Percentiles rank a stretch among this genome's conserved stretches.
Evolutionary conservation across 2,797 vertebrate genomes (phyloP).

Genomic region (Liparis tanakae): DNA sequence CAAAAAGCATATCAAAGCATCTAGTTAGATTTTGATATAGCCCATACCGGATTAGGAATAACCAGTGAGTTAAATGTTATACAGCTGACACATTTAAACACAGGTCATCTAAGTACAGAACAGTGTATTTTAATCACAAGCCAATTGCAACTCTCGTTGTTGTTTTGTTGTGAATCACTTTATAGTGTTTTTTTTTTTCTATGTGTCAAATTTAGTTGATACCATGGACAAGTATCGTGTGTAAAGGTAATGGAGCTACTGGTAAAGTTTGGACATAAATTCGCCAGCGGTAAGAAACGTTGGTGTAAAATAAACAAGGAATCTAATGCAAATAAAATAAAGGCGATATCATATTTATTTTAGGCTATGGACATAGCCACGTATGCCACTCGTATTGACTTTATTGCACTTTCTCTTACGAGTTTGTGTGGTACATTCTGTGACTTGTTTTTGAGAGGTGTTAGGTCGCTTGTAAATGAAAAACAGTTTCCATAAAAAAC

Average conservation of each 20-base stretch:
- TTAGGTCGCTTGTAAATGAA: background rate
- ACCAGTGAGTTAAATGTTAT: constrained; percentile 30
- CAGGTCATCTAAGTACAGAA: constrained; percentile 34
- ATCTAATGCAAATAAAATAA: background rate
- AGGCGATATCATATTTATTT: background rate
- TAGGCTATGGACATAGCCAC: background rate
- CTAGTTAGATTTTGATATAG: background rate
- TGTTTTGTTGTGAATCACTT: constrained; percentile 33
- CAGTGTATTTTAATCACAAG: constrained; percentile 24
- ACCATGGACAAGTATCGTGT: background rate
- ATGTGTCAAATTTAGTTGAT: background rate
- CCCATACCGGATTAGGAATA: constrained; percentile 15
- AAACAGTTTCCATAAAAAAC: constrained; percentile 1
- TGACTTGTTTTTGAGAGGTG: background rate
- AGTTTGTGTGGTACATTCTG: background rate
- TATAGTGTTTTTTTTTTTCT: background rate
- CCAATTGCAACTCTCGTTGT: constrained; percentile 15
- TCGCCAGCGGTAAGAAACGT: background rate
- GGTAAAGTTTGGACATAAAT: background rate
- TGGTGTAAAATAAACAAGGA: background rate
- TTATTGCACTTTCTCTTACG: background rate
- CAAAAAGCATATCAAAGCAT: constrained; percentile 19
- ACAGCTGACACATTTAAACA: constrained; percentile 29
- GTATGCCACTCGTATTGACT: background rate
- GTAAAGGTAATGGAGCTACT: background rate